These are phyloP conservation scores for Periparus ater DNA, from an alignment of 2,797 vertebrate genomes.

Conservation along the genomic window DNA sequence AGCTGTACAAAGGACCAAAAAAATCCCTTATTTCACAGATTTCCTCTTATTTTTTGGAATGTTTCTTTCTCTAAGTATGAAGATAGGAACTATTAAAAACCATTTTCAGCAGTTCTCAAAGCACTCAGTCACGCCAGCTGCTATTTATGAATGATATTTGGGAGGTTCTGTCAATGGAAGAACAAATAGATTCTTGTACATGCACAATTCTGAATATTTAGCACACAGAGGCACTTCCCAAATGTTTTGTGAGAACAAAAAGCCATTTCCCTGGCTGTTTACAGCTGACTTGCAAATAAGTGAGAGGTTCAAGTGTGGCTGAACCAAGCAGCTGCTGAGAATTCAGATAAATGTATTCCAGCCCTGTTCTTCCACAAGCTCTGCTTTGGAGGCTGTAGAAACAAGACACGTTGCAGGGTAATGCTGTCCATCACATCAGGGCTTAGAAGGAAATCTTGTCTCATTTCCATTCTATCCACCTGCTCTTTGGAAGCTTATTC, in stretches of 20 bases:
- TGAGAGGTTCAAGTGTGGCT: background rate
- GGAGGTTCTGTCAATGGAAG: background rate
- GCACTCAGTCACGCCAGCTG: background rate
- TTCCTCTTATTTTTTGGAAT: background rate
- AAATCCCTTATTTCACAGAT: background rate
- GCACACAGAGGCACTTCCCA: background rate
- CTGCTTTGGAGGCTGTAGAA: background rate
- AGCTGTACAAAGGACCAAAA: background rate
- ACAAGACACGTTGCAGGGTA: background rate
- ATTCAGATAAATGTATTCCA: background rate
- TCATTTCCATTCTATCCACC: background rate
- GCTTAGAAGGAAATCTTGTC: background rate
- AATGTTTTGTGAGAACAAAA: conserved; percentile 42
- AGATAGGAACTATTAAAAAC: background rate
- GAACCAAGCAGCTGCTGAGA: background rate
- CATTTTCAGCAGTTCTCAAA: background rate
- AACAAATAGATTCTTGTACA: background rate
- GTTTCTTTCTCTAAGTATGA: background rate
- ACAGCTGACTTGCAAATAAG: conserved; percentile 50
- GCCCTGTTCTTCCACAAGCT: background rate
- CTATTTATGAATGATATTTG: background rate
- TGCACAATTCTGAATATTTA: background rate
- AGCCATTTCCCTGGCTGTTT: conserved; percentile 37
- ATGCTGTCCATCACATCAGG: background rate
- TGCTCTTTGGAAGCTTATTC: background rate